These are phyloP conservation scores for Aethina tumida DNA, from an alignment of 1,140 invertebrate genomes.

Conservation along the genomic window DNA sequence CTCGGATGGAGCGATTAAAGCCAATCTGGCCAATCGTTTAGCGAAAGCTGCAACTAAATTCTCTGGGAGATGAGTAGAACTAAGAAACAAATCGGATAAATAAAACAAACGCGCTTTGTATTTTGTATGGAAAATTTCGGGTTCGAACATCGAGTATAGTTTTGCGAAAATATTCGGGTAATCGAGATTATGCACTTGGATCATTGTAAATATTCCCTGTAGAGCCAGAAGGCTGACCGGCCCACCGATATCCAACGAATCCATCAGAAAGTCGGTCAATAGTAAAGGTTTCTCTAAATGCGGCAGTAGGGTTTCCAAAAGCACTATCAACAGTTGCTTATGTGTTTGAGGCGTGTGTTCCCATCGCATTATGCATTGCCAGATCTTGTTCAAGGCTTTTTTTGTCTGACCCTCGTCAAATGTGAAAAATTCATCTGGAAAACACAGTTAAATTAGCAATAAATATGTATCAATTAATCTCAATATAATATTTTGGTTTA, in stretches of 20 bases:
- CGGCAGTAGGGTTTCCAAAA: constrained; percentile 74
- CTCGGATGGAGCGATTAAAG: constrained; percentile 69
- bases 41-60: constrained; percentile 86
- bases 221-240: constrained; percentile 78
- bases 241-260: constrained; percentile 78
- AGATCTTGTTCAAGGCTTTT: constrained; percentile 50
- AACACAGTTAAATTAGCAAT: background rate
- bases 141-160: constrained; percentile 85
- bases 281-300: constrained; percentile 72
- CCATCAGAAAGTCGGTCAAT: constrained; percentile 87
- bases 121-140: constrained; percentile 81
- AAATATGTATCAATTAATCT: background rate
- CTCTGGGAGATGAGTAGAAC: constrained; percentile 89
- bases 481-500: background rate
- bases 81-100: constrained; percentile 81
- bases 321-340: constrained; percentile 65
- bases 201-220: constrained; percentile 86
- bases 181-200: constrained; percentile 86
- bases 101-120: constrained; percentile 81
- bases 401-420: constrained; percentile 28
- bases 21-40: constrained; percentile 76
- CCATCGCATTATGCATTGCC: constrained; percentile 63
- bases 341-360: constrained; percentile 55
- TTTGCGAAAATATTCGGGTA: constrained; percentile 93
- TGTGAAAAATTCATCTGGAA: constrained; percentile 18